These are phyloP conservation scores for Bombus turneri DNA, from an alignment of 1,140 invertebrate genomes.

Conservation along the genomic window DNA sequence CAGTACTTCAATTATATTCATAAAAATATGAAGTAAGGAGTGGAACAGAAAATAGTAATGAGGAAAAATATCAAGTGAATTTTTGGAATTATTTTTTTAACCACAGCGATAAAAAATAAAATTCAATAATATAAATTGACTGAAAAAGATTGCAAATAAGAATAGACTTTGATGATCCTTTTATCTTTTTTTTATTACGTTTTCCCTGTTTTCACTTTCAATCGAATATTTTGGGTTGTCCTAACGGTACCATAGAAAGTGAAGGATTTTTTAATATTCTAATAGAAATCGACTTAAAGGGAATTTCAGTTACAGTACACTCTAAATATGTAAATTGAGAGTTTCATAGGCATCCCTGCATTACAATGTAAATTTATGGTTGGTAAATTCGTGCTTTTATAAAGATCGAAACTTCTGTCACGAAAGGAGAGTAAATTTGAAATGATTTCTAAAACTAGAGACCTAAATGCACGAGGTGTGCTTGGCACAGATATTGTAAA, in stretches of 20 bases:
- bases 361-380: constrained; percentile 34
- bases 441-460: constrained; percentile 26
- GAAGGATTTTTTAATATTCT: not conserved
- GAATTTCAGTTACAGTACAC: not conserved
- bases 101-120: too few species aligned
- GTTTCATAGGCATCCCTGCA: not conserved
- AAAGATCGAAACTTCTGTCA: constrained; percentile 30
- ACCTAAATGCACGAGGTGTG: not conserved
- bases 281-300: not conserved
- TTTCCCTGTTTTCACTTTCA: not conserved
- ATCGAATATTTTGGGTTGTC: not conserved
- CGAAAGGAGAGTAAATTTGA: constrained; percentile 36
- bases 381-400: constrained; percentile 5
- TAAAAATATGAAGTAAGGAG: too few species aligned
- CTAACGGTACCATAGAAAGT: not conserved
- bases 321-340: constrained; percentile 15
- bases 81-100: too few species aligned
- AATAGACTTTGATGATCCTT: not conserved
- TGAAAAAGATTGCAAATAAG: too few species aligned
- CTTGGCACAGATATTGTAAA: constrained; percentile 13
- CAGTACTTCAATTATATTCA: too few species aligned
- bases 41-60: too few species aligned
- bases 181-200: not conserved
- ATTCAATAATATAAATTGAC: too few species aligned
- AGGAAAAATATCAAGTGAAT: too few species aligned